A percentile compares a stretch with the other conserved stretches of the same genome.
These are phyloP conservation scores for Oncorhynchus masou DNA, from an alignment of 2,113 vertebrate species.

Conservation along the genomic window DNA sequence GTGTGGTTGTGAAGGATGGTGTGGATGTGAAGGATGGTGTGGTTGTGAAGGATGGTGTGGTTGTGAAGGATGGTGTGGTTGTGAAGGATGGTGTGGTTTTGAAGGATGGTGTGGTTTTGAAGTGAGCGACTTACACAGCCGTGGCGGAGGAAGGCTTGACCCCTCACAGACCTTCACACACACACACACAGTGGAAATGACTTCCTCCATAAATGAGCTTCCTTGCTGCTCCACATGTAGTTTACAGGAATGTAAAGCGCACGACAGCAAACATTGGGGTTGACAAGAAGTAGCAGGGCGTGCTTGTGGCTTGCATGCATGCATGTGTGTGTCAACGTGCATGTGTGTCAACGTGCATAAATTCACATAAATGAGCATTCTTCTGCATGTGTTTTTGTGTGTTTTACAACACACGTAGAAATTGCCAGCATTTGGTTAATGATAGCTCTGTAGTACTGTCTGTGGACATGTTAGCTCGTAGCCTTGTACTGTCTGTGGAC, in stretches of 20 bases:
- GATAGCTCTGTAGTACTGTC: not conserved
- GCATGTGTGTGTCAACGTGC: not conserved
- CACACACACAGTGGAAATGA: conserved; percentile 50
- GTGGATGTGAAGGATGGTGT: too few relatives aligned
- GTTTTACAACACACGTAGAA: not conserved
- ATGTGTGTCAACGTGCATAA: too few relatives aligned
- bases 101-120: conserved; percentile 8
- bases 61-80: too few relatives aligned
- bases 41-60: too few relatives aligned
- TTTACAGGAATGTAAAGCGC: conserved; percentile 30
- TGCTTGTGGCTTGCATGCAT: not conserved
- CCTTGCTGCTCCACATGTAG: not conserved
- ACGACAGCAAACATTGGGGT: not conserved
- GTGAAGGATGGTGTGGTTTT: too few relatives aligned
- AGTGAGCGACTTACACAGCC: conserved; percentile 50
- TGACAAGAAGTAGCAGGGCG: not conserved
- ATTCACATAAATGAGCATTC: not conserved
- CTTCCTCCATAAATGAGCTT: too few relatives aligned
- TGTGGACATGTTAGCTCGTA: not conserved
- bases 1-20: too few relatives aligned
- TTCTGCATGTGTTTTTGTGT: conserved; percentile 9
- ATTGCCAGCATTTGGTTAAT: conserved; percentile 13
- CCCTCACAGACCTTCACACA: conserved; percentile 40
- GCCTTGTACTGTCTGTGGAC: too few relatives aligned
- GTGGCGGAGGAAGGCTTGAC: conserved; percentile 47